These are phyloP conservation scores for Anhinga rufa DNA, from an alignment of 2,113 vertebrate genomes.

Conservation along the genomic window DNA sequence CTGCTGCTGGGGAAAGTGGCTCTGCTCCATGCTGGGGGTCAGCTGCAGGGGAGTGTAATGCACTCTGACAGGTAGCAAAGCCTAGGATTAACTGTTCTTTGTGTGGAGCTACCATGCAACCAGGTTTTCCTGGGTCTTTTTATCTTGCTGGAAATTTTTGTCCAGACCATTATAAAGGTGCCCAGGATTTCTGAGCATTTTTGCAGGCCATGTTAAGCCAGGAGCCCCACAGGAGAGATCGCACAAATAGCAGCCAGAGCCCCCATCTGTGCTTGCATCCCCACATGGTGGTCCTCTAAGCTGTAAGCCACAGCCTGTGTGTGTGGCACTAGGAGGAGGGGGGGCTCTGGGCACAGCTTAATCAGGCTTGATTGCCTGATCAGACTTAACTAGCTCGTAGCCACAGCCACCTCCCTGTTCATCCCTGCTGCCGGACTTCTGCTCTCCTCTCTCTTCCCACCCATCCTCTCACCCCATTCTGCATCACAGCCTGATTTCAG, in stretches of 20 bases:
- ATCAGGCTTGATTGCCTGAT: not conserved
- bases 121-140: not conserved
- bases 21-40: not conserved
- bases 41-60: not conserved
- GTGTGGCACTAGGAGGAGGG: not conserved
- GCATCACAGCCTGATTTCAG: not conserved
- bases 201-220: not conserved
- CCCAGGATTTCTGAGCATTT: not conserved
- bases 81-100: conserved; percentile 26
- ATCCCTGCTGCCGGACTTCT: not conserved
- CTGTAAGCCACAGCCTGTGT: not conserved
- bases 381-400: not conserved
- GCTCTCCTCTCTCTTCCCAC: not conserved
- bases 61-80: conserved; percentile 29
- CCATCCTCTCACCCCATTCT: not conserved
- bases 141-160: not conserved
- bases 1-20: not conserved
- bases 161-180: not conserved
- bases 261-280: not conserved
- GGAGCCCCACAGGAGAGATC: not conserved
- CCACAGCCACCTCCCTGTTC: not conserved
- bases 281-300: not conserved
- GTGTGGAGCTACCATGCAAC: not conserved
- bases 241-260: not conserved
- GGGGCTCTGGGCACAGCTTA: not conserved